phyloP scores from a whole-genome alignment of 2,888 invertebrate species.

The Conops quadrifasciatus region DNA sequence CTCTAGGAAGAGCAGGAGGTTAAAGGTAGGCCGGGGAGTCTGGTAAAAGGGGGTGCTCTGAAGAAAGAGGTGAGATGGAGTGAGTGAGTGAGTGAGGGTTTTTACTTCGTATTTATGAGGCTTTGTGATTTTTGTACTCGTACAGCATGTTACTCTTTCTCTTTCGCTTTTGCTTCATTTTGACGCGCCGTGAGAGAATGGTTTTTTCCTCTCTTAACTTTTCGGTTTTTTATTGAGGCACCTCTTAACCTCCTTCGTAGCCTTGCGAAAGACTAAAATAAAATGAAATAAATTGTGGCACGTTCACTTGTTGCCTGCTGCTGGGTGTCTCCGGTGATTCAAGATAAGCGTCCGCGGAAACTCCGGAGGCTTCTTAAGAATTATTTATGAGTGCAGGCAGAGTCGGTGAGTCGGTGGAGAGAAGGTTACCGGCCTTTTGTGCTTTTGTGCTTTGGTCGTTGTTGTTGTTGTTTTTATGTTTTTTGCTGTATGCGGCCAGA shows the following conservation, averaged over 20 bases:
- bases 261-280: too few species aligned
- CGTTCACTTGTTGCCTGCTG: constrained; percentile 15
- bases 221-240: too few species aligned
- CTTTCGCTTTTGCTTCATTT: neutral
- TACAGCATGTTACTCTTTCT: neutral
- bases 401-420: neutral
- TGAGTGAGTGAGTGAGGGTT: too few species aligned
- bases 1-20: too few species aligned
- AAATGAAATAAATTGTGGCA: constrained; percentile 9
- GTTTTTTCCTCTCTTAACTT: neutral
- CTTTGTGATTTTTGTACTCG: too few species aligned
- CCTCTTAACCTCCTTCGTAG: too few species aligned
- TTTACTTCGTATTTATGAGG: too few species aligned
- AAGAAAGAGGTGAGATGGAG: neutral
- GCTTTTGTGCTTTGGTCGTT: too few species aligned
- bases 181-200: neutral
- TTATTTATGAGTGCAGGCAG: constrained; percentile 17
- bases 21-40: neutral
- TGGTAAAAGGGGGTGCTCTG: neutral
- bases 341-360: constrained; percentile 9
- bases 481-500: neutral
- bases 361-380: constrained; percentile 12
- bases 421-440: too few species aligned
- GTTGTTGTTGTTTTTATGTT: neutral
- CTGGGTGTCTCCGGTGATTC: constrained; percentile 1